phyloP scores from a whole-genome alignment of 2,797 vertebrate species.

The Aplochiton taeniatus region DNA sequence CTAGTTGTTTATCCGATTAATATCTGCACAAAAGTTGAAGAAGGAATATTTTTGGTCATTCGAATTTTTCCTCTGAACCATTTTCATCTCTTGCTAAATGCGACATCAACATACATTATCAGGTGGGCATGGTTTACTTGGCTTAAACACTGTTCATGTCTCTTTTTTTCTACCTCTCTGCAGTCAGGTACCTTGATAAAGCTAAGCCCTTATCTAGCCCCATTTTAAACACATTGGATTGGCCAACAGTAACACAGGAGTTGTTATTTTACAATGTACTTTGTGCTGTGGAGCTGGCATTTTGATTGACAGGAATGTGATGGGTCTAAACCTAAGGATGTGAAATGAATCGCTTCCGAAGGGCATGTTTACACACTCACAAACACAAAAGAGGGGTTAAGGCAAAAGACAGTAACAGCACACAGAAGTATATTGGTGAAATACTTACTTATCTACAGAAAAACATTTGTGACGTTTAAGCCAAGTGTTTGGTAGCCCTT shows the following conservation, averaged over 20 bases:
- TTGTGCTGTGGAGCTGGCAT: constrained; percentile 16
- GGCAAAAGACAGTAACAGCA: too few species aligned
- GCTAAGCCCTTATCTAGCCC: not conserved
- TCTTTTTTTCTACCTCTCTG: constrained; percentile 4
- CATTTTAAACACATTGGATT: constrained; percentile 7
- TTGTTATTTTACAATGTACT: constrained; percentile 8
- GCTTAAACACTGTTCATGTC: constrained; percentile 1
- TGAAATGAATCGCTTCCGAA: constrained; percentile 7
- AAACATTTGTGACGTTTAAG: too few species aligned
- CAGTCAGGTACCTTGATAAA: constrained; percentile 1
- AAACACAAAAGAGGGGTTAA: not conserved
- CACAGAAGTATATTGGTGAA: too few species aligned
- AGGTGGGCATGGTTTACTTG: constrained; percentile 3
- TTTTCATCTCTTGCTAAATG: constrained; percentile 1
- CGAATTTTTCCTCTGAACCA: constrained; percentile 6
- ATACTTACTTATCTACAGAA: too few species aligned
- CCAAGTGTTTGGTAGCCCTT: too few species aligned
- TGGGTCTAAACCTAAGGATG: constrained; percentile 10
- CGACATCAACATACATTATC: constrained; percentile 1
- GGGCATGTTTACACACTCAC: constrained; percentile 36
- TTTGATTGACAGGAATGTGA: constrained; percentile 49
- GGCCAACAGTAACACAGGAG: constrained; percentile 6
- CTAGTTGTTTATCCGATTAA: too few species aligned
- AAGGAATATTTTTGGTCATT: too few species aligned
- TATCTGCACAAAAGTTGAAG: too few species aligned